Evolutionary conservation across 2,797 vertebrate genomes (phyloP), one percentile per base, ranked within the genome.

Genomic region (Chelidonichthys spinosus): DNA sequence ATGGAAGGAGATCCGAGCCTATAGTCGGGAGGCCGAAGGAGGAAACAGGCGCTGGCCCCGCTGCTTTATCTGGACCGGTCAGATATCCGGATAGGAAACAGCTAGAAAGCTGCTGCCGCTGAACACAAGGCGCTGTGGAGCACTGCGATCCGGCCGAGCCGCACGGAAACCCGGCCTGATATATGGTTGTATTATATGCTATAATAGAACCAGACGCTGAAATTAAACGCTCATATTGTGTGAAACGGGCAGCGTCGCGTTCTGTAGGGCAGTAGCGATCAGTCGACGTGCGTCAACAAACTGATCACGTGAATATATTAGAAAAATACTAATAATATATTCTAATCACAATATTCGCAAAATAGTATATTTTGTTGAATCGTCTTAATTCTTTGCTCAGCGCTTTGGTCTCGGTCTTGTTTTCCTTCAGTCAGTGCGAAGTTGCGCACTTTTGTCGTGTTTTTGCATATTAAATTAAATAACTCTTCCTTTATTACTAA

Each of bases 21-120:
- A 36, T 68, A 82, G 63, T 82, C 39, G 54, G 71, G 77, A 84
- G 82, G 81, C 79, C 72, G 47, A 92, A 89, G 92, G 94, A 96
- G 96, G 96, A 97, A 97, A 96, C 96, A 95, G 94, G 84, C 95
- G 90, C 92, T 90, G 90, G 92, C 87, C 88, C 74, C 92, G 94
- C 94, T 94, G 95, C 95, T 96, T 96, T 99, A 99, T 99, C 97
- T 96, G 94, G 94, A 94, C 92, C 89, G 94, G 95, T 94, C 94
- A 98, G 97, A 96, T 96, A 96, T 97, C 98, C 97, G 97, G 96
- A 96, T 93, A 96, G 97, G 97, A 99, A 98, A 95, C 96, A 94
- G 95, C 92, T 94, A 96, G 94, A 93, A 70, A 93, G 82, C 87
- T 94, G 95, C 79, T 79, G 86, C 82, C 70, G 36, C 94, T 94